Conservation (phyloP, 2,888 invertebrate species). For the Zaprionus obscuricornis region DNA sequence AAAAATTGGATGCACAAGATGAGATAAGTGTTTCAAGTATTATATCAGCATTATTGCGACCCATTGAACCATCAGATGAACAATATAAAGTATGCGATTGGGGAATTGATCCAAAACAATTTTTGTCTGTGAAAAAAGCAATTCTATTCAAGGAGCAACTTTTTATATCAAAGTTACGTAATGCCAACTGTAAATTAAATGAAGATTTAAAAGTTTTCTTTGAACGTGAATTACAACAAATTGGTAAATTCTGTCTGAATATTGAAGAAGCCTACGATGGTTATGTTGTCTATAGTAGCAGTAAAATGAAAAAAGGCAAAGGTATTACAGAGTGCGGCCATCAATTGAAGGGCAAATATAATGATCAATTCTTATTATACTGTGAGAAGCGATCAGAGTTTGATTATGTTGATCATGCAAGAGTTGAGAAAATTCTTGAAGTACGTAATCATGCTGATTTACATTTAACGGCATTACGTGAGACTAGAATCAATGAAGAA, state of each 20-base stretch:
- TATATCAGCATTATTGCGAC: slow-evolving; percentile 67
- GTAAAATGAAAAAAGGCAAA: slow-evolving; percentile 72
- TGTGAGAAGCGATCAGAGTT: slow-evolving; percentile 77
- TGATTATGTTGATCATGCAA: slow-evolving; percentile 74
- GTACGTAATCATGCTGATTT: slow-evolving; percentile 66
- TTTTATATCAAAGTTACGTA: slow-evolving; percentile 66
- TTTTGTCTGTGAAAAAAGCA: slow-evolving; percentile 66
- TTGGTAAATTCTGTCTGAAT: slow-evolving; percentile 68
- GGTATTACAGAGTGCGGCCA: slow-evolving; percentile 68
- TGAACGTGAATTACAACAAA: slow-evolving; percentile 71
- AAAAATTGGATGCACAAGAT: slow-evolving; percentile 66
- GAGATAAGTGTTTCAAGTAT: slow-evolving; percentile 80
- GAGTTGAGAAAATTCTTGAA: slow-evolving; percentile 71
- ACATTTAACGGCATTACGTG: slow-evolving; percentile 65
- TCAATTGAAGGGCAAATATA: slow-evolving; percentile 74
- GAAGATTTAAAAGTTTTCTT: slow-evolving; percentile 74
- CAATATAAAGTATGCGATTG: slow-evolving; percentile 60
- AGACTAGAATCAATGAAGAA: slow-evolving; percentile 73
- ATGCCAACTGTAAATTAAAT: slow-evolving; percentile 67
- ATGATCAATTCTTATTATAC: slow-evolving; percentile 70
- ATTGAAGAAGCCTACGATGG: slow-evolving; percentile 79
- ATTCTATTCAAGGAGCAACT: slow-evolving; percentile 71
- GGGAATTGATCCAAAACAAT: slow-evolving; percentile 67
- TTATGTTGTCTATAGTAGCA: slow-evolving; percentile 74
- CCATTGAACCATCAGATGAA: slow-evolving; percentile 62